Evolutionary conservation across 2,113 vertebrate genomes (phyloP).

Genomic region (Lepus timidus): DNA sequence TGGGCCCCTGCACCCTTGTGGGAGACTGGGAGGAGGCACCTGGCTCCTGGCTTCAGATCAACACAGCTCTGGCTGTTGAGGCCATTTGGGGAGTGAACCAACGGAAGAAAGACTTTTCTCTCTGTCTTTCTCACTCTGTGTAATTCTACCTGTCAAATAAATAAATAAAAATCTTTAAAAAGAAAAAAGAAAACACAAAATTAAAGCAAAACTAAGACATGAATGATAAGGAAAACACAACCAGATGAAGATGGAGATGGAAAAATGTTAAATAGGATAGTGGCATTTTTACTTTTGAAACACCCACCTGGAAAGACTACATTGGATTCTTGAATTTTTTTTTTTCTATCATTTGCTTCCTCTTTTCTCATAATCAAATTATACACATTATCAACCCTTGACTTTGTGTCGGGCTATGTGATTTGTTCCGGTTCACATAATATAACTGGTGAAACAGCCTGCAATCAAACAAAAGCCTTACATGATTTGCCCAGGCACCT

Average conservation of each 20-base stretch:
- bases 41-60: too few relatives aligned
- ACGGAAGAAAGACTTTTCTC: too few relatives aligned
- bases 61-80: too few relatives aligned
- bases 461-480: not conserved
- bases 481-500: not conserved
- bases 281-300: not conserved
- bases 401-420: not conserved
- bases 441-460: not conserved
- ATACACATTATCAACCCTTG: not conserved
- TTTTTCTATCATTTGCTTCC: not conserved
- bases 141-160: too few relatives aligned
- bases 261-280: not conserved
- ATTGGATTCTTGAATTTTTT: not conserved
- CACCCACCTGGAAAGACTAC: not conserved
- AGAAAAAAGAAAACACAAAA: too few relatives aligned
- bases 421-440: not conserved
- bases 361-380: not conserved
- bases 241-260: not conserved
- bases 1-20: too few relatives aligned
- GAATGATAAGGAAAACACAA: not conserved
- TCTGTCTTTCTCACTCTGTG: too few relatives aligned
- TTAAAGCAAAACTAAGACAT: not conserved
- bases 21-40: too few relatives aligned
- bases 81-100: too few relatives aligned
- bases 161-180: too few relatives aligned